These are phyloP conservation scores for Scaptodrosophila latifasciaeformis DNA, from an alignment of 2,888 invertebrate species.

Conservation along the genomic window DNA sequence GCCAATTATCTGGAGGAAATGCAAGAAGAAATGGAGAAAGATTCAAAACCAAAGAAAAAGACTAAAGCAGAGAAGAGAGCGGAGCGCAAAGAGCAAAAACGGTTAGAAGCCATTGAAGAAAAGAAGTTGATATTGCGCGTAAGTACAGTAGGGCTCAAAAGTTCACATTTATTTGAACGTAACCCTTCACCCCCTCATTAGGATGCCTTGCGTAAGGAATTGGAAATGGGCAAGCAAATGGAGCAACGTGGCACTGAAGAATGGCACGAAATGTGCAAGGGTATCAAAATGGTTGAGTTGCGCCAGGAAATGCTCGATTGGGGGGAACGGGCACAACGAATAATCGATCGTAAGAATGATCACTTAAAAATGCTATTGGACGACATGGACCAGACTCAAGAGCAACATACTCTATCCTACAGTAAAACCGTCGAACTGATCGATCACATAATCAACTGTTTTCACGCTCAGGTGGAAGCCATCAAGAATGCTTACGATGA, in stretches of 20 bases:
- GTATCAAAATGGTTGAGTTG: conserved; percentile 63
- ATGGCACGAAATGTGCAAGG: conserved; percentile 63
- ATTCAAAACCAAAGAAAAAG: conserved; percentile 27
- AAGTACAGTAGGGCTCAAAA: conserved; percentile 20
- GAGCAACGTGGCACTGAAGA: conserved; percentile 45
- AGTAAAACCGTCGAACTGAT: conserved; percentile 56
- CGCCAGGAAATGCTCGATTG: conserved; percentile 61
- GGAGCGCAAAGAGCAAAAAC: conserved; percentile 36
- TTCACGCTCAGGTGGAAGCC: conserved; percentile 43
- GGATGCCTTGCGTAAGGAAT: conserved; percentile 61
- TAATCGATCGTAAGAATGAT: conserved; percentile 60
- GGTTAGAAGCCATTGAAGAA: conserved; percentile 33
- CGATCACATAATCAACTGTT: conserved; percentile 65
- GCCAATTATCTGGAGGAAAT: conserved; percentile 34
- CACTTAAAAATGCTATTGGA: conserved; percentile 54
- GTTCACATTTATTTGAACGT: too few species aligned
- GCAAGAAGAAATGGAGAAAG: not conserved
- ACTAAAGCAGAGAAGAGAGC: conserved; percentile 52
- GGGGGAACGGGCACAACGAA: conserved; percentile 40
- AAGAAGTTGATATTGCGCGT: conserved; percentile 53
- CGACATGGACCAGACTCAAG: conserved; percentile 58
- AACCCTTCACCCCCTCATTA: too few species aligned
- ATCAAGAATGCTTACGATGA: conserved; percentile 55
- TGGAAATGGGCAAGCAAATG: conserved; percentile 62
- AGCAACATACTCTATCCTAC: conserved; percentile 55